phyloP scores from a whole-genome alignment of 2,113 vertebrate genomes.

The Sitta europaea region DNA sequence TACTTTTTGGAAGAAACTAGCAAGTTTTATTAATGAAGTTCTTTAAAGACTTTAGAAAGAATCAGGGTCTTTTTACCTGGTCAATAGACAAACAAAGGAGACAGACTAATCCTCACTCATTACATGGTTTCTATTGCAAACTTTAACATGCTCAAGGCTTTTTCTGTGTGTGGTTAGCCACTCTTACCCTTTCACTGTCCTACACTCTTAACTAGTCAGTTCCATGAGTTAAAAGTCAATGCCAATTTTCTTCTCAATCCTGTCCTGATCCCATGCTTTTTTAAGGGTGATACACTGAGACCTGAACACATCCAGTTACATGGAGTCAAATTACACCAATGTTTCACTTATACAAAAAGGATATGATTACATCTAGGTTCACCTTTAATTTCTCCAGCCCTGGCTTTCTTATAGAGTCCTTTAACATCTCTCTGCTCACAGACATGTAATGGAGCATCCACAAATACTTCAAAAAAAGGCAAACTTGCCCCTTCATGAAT shows the following conservation, averaged over 20 bases:
- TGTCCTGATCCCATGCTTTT: neutral
- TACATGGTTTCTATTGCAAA: neutral
- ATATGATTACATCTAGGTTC: neutral
- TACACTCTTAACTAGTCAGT: neutral
- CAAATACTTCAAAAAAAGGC: constrained; percentile 97
- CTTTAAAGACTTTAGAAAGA: neutral
- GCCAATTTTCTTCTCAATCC: neutral
- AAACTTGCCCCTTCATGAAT: constrained; percentile 92
- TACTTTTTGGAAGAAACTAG: neutral
- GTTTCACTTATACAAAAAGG: neutral
- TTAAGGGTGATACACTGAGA: neutral
- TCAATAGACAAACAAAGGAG: neutral
- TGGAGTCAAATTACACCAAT: neutral
- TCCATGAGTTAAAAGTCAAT: neutral
- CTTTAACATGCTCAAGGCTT: neutral
- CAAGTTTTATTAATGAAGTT: neutral
- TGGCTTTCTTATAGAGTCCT: constrained; percentile 94
- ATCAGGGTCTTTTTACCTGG: neutral
- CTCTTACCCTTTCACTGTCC: neutral
- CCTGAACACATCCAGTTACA: accelerated
- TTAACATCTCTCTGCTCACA: constrained; percentile 97
- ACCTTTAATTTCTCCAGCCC: constrained; percentile 98
- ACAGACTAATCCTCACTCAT: neutral
- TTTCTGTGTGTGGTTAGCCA: neutral
- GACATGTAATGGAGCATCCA: constrained; percentile 93